phyloP scores from a whole-genome alignment of 2,797 vertebrate species.

The Rhodeus uyekii region DNA sequence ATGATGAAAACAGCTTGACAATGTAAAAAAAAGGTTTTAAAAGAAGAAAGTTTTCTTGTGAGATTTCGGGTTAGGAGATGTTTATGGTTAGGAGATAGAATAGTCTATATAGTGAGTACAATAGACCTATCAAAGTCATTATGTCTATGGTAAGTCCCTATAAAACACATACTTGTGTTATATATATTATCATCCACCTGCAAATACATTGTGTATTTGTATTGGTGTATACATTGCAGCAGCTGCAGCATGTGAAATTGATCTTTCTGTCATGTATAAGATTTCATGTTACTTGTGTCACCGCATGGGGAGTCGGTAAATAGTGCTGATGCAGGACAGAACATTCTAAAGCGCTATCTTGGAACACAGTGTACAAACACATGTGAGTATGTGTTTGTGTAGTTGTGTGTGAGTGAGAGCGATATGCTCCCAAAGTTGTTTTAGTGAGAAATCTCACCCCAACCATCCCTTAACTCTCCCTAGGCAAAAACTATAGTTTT shows the following conservation, averaged over 20 bases:
- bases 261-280: constrained; percentile 13
- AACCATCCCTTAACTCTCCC: constrained; percentile 7
- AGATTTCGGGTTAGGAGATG: too few relatives aligned
- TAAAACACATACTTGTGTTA: not conserved
- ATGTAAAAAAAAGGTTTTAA: too few relatives aligned
- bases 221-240: not conserved
- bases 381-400: not conserved
- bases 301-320: constrained; percentile 16
- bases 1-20: too few relatives aligned
- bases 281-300: constrained; percentile 11
- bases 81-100: not conserved
- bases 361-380: constrained; percentile 11
- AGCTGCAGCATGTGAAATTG: constrained; percentile 1
- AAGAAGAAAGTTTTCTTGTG: too few relatives aligned
- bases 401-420: not conserved
- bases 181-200: not conserved
- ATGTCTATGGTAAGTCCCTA: not conserved
- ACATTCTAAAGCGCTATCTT: constrained; percentile 30
- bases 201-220: constrained; percentile 16
- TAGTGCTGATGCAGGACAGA: constrained; percentile 22
- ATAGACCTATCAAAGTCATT: not conserved
- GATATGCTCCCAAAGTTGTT: constrained; percentile 41
- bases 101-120: not conserved
- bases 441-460: constrained; percentile 3
- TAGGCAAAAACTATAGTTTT: not conserved